Conservation (phyloP, 1,140 invertebrate genomes). For the Panagrolaimus sp. region DNA sequence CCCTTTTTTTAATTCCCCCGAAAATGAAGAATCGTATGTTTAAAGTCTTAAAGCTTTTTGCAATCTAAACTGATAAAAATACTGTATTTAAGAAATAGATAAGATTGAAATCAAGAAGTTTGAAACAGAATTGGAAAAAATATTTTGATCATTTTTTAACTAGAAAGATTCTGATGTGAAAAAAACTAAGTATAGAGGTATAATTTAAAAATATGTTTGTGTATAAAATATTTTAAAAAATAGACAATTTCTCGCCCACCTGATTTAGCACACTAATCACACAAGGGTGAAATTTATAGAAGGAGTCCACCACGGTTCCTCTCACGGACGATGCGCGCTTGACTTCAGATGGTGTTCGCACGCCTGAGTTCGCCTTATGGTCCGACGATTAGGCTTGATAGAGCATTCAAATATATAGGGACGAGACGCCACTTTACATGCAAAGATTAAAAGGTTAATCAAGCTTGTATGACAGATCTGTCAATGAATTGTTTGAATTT, state of each 20-base stretch:
- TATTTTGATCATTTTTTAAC: no score
- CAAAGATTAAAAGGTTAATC: constrained; percentile 1
- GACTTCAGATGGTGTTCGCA: constrained; percentile 7
- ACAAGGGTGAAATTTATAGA: constrained; percentile 10
- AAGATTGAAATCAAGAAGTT: no score
- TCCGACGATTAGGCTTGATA: constrained; percentile 8
- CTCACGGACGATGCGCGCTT: constrained; percentile 6
- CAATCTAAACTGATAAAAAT: no score
- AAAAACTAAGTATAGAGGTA: no score
- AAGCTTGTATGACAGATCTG: constrained; percentile 9
- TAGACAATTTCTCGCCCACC: constrained; percentile 12
- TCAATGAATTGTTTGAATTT: neutral
- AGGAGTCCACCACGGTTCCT: neutral
- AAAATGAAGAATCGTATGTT: no score
- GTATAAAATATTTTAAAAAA: neutral
- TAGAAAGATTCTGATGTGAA: no score
- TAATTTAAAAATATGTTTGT: neutral
- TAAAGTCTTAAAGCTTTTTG: no score
- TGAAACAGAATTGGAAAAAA: no score
- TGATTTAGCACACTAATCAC: constrained; percentile 14
- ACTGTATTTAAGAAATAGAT: no score
- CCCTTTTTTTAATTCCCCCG: no score
- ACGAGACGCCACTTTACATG: neutral
- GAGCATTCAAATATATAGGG: neutral
- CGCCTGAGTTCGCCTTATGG: constrained; percentile 14